Evolutionary conservation across 2,888 invertebrate species (phyloP), one percentile per base, ranked within the genome.

Genomic region (Carpatolechia fugitivella): DNA sequence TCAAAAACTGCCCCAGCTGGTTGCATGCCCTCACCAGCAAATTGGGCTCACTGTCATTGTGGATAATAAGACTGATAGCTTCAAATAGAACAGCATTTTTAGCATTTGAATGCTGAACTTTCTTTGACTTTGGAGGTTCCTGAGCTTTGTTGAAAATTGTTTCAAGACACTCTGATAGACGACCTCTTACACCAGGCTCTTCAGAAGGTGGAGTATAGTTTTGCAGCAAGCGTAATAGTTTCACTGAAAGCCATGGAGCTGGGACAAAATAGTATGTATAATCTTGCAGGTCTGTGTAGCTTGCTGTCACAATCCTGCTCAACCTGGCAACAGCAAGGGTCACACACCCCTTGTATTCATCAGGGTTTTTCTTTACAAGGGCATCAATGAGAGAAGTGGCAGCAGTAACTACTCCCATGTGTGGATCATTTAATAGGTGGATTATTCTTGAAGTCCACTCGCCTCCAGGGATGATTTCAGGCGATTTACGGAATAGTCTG

Each of bases 251-350:
- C 99, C 99, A 99, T 13, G 99, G 99, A n/a, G 99, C 99, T 66
- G 99, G 99, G 60, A 99, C 99, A 92, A 99, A 99, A 83, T 99
- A 99, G 85, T 99, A 99, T 3, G 99, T 99, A 82, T 99, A 99
- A 90, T 99, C 99, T 91, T 99, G 99, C 63, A 99, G 93, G 90
- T 99, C 99, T 66, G 99, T 99, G 78, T 99, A 99, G 76, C 98
- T 99, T 48, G 99, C 97, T 54, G 99, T 99, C 6, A 99, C 99
- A 91, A 99, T 99, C 78, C 99, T 92, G 81, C 98, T 98, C 38
- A 99, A 92, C 72, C 99, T 93, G 18, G 99, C 99, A 48, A 99
- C 99, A 56, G 99, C 99, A 60, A 99, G 91, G 68, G 98, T 98
- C 18, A 99, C 99, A 85, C 99, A 99, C 60, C 99, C 99, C 86